Evolutionary conservation across 2,797 vertebrate species (phyloP).

Genomic region (Sphenopsis melanotis): DNA sequence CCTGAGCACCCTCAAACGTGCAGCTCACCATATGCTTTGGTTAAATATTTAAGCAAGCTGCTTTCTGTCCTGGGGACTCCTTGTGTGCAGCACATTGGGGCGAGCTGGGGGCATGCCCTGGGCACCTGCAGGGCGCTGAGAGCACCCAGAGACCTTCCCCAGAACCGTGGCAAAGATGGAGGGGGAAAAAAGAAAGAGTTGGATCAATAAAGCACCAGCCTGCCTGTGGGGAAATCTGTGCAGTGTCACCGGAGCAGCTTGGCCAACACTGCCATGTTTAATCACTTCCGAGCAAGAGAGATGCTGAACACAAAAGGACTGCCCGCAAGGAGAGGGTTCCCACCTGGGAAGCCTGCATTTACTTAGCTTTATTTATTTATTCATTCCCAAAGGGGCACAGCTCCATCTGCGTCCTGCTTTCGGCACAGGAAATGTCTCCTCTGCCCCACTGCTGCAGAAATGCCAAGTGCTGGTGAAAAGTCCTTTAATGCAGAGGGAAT

Average conservation of each 20-base stretch:
- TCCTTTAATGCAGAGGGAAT: constrained; percentile 34
- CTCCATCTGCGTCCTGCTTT: not conserved
- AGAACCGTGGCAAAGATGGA: not conserved
- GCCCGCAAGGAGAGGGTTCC: constrained; percentile 30
- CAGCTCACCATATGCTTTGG: constrained; percentile 3
- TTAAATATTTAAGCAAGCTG: constrained; percentile 61
- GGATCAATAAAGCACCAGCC: not conserved
- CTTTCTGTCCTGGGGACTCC: not conserved
- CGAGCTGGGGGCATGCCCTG: not conserved
- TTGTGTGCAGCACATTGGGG: accelerated
- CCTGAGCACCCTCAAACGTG: not conserved
- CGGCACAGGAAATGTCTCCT: not conserved
- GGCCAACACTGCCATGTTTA: constrained; percentile 60
- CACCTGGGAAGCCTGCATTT: constrained; percentile 22
- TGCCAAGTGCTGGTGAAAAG: not conserved
- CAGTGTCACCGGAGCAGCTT: constrained; percentile 40
- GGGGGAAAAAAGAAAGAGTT: not conserved
- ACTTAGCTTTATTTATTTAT: constrained; percentile 56
- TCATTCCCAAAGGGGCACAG: constrained; percentile 30
- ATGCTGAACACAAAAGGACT: not conserved
- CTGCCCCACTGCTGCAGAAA: not conserved
- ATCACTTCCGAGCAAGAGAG: constrained; percentile 32
- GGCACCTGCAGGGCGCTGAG: accelerated
- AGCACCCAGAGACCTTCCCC: not conserved
- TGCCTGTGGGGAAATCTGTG: constrained; percentile 54